These are phyloP conservation scores for Rhimphoctona megacephalus DNA, from an alignment of 2,888 invertebrate genomes.

Conservation along the genomic window DNA sequence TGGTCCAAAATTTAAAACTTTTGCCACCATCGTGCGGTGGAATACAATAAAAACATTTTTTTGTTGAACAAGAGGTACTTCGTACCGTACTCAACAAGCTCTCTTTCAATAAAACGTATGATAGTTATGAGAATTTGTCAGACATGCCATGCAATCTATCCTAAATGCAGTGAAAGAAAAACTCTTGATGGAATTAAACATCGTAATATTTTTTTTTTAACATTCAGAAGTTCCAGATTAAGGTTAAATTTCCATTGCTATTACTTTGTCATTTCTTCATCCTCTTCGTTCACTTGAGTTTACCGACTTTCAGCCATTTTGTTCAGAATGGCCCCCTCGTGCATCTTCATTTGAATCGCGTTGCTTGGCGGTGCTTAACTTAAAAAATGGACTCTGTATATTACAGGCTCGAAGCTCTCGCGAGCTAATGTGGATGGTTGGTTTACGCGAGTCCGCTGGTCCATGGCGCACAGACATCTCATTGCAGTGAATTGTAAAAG, in stretches of 20 bases:
- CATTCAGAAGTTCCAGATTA: background rate
- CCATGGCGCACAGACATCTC: conserved; percentile 12
- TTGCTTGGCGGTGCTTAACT: conserved; percentile 77
- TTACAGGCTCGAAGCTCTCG: conserved; percentile 68
- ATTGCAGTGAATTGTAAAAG: conserved; percentile 1
- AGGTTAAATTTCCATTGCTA: conserved; percentile 2
- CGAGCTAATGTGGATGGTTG: conserved; percentile 73
- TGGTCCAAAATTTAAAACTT: too few relatives aligned
- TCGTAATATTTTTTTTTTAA: background rate
- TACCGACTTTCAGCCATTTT: conserved; percentile 30
- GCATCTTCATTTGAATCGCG: conserved; percentile 79
- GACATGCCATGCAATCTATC: background rate
- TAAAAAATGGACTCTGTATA: conserved; percentile 79
- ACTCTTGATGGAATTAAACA: background rate
- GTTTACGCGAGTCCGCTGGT: conserved; percentile 73
- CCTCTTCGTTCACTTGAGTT: background rate
- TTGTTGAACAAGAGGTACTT: too few relatives aligned
- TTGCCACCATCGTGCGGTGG: too few relatives aligned
- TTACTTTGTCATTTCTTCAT: background rate
- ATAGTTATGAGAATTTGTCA: background rate
- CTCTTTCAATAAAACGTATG: background rate
- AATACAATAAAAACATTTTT: too few relatives aligned
- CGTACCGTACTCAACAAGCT: too few relatives aligned
- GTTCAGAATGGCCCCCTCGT: conserved; percentile 73
- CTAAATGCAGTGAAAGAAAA: background rate